Conservation (phyloP, 2,113 vertebrate species). For the Malurus alboscapulatus region DNA sequence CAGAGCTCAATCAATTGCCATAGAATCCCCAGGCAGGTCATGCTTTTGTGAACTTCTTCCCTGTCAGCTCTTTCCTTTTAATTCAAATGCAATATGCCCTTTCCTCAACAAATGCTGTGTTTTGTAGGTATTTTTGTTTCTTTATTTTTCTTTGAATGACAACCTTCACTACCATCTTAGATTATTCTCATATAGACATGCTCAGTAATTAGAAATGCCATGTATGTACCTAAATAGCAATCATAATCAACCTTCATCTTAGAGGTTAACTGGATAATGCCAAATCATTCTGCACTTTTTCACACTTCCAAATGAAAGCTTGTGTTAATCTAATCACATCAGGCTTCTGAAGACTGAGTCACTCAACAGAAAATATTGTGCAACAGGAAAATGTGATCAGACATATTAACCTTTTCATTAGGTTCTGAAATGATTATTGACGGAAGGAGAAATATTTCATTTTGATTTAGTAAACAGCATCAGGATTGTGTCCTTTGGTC, state of each 20-base stretch:
- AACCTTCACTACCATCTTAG: neutral
- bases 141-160: neutral
- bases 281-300: neutral
- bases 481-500: neutral
- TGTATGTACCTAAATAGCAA: neutral
- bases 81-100: neutral
- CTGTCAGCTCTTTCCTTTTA: neutral
- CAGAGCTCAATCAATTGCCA: neutral
- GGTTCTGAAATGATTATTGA: neutral
- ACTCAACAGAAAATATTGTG: neutral
- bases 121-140: neutral
- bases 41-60: neutral
- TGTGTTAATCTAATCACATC: neutral
- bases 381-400: neutral
- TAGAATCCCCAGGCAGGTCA: neutral
- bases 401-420: neutral
- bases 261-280: neutral
- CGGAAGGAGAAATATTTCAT: neutral
- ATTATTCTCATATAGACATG: neutral
- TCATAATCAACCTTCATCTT: neutral
- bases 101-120: neutral
- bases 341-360: neutral
- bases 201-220: neutral
- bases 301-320: accelerated
- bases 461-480: neutral